A percentile compares a stretch with the other conserved stretches of the same genome.
Conservation (phyloP, 1,140 invertebrate genomes). For the Centruroides sculpturatus region DNA sequence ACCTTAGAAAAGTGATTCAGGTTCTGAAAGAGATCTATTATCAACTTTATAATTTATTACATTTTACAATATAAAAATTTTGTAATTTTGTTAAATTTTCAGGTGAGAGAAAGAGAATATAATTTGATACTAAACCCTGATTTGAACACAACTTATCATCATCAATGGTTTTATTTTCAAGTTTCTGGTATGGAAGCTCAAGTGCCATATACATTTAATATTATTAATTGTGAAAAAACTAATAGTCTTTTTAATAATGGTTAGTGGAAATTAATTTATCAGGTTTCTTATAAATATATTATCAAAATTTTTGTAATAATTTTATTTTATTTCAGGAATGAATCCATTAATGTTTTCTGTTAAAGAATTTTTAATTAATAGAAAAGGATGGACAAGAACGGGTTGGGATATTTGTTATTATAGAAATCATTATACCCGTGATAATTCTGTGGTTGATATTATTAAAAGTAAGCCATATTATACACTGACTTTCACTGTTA, state of each 20-base stretch:
- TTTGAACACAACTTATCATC: slow-evolving; percentile 60
- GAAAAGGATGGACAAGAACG: slow-evolving; percentile 51
- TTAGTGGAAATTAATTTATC: slow-evolving; percentile 20
- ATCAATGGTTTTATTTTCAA: slow-evolving; percentile 91
- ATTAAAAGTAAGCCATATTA: slow-evolving; percentile 46
- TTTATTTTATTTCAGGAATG: slow-evolving; percentile 45
- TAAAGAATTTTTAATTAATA: slow-evolving; percentile 45
- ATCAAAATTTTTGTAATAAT: background rate
- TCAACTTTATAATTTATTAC: background rate
- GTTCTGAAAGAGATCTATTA: slow-evolving; percentile 41
- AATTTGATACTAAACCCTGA: slow-evolving; percentile 86
- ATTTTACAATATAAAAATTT: background rate
- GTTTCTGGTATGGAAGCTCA: slow-evolving; percentile 62
- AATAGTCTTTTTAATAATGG: slow-evolving; percentile 81
- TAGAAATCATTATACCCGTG: slow-evolving; percentile 31
- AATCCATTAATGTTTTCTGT: slow-evolving; percentile 81
- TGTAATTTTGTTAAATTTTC: slow-evolving; percentile 15
- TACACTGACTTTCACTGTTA: slow-evolving; percentile 83
- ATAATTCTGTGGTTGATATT: slow-evolving; percentile 2
- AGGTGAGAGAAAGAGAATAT: slow-evolving; percentile 67
- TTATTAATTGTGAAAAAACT: slow-evolving; percentile 77
- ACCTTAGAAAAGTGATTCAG: slow-evolving; percentile 83
- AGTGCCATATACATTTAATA: slow-evolving; percentile 67
- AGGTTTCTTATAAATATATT: background rate
- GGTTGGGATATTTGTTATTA: slow-evolving; percentile 73